Conservation (phyloP, 2,797 vertebrate genomes). For the Lepus townsendii region DNA sequence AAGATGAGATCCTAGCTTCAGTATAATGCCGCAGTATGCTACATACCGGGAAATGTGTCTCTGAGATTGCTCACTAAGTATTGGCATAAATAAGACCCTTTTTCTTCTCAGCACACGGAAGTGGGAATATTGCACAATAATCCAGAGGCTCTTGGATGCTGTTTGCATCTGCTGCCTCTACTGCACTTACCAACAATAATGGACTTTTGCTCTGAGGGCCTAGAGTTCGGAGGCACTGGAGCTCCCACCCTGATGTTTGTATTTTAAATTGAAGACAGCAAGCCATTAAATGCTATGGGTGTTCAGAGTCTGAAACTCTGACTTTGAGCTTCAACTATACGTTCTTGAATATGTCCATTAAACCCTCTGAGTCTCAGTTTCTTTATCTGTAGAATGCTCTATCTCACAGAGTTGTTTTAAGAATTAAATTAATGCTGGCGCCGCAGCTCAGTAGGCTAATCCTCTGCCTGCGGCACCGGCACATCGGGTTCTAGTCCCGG, state of each 20-base stretch:
- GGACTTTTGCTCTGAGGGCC: background rate
- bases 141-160: background rate
- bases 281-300: background rate
- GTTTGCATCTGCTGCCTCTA: background rate
- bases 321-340: background rate
- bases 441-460: too few relatives aligned
- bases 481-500: too few relatives aligned
- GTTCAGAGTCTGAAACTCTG: background rate
- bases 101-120: background rate
- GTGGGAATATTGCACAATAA: background rate
- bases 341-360: constrained; percentile 9
- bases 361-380: background rate
- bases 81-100: background rate
- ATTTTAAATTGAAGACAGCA: constrained; percentile 17
- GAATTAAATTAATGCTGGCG: background rate
- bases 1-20: background rate
- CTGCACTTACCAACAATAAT: constrained; percentile 13
- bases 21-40: background rate
- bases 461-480: too few relatives aligned
- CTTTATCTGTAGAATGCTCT: background rate
- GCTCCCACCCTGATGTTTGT: background rate
- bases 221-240: background rate
- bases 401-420: constrained; percentile 4
- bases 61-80: background rate
- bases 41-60: background rate